Percentiles rank a stretch among this genome's conserved stretches.
phyloP scores from a whole-genome alignment of 1,140 invertebrate species.

The Monochamus saltuarius region DNA sequence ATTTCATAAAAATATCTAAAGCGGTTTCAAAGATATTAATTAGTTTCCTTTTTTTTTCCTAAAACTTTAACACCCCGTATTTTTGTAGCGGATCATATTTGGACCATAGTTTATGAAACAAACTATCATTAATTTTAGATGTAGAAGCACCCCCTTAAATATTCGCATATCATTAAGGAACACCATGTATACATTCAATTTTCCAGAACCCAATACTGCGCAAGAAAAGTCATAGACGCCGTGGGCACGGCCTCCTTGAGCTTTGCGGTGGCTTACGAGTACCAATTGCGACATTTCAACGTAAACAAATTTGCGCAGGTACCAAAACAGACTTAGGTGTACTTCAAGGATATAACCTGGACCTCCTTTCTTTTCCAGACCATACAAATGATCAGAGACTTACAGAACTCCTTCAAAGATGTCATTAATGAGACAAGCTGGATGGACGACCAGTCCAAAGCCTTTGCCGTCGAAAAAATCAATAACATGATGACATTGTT shows the following conservation, averaged over 20 bases:
- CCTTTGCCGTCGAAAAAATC: slow-evolving; percentile 35
- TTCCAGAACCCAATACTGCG: slow-evolving; percentile 42
- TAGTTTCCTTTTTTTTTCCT: too few relatives aligned
- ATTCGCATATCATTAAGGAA: too few relatives aligned
- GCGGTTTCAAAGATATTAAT: too few relatives aligned
- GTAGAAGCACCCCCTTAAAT: too few relatives aligned
- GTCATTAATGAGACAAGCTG: slow-evolving; percentile 69
- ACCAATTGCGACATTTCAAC: slow-evolving; percentile 40
- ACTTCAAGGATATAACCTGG: background rate
- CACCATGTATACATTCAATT: too few relatives aligned
- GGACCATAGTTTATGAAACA: too few relatives aligned
- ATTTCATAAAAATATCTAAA: too few relatives aligned
- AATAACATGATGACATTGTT: slow-evolving; percentile 39
- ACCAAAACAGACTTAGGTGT: background rate
- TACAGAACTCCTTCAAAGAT: slow-evolving; percentile 70
- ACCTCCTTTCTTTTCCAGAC: slow-evolving; percentile 54
- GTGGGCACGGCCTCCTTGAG: slow-evolving; percentile 35
- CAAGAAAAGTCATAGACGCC: slow-evolving; percentile 43
- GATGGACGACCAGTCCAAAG: slow-evolving; percentile 66
- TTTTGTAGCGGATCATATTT: too few relatives aligned
- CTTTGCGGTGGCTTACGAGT: slow-evolving; percentile 42
- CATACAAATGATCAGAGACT: slow-evolving; percentile 73
- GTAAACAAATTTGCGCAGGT: slow-evolving; percentile 37
- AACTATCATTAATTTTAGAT: too few relatives aligned
- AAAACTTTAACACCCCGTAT: too few relatives aligned